Conservation (phyloP, 2,113 vertebrate species). For the Neodontobutis hainanensis region DNA sequence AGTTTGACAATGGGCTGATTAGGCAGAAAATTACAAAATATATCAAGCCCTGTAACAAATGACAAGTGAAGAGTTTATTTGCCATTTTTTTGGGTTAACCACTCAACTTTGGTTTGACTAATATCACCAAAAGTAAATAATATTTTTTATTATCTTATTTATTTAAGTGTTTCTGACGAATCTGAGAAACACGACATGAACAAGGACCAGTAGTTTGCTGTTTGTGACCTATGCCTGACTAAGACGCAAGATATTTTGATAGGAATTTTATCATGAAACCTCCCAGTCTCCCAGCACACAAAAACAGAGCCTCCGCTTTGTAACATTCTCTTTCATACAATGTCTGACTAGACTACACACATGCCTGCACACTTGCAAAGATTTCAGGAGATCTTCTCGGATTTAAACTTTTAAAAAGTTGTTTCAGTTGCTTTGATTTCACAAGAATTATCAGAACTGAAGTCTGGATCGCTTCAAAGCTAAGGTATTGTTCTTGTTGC, state of each 20-base stretch:
- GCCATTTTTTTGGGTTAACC: too few species aligned
- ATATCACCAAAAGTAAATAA: too few species aligned
- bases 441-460: conserved; percentile 37
- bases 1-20: too few species aligned
- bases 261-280: conserved; percentile 25
- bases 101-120: too few species aligned
- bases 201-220: neutral
- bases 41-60: too few species aligned
- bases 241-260: conserved; percentile 31
- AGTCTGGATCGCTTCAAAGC: conserved; percentile 11
- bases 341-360: conserved; percentile 15
- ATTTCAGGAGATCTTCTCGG: neutral
- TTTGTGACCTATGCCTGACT: conserved; percentile 14
- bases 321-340: conserved; percentile 1
- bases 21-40: too few species aligned
- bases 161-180: too few species aligned
- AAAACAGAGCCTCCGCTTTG: conserved; percentile 11
- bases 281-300: neutral
- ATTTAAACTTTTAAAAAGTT: conserved; percentile 11
- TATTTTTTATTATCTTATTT: too few species aligned
- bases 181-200: neutral
- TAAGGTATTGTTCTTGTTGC: conserved; percentile 30
- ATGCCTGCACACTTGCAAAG: neutral
- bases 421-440: conserved; percentile 4
- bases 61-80: too few species aligned